Evolutionary conservation across 2,888 invertebrate species (phyloP), one percentile per base, ranked within the genome.

Genomic region (Capitulum mitella): DNA sequence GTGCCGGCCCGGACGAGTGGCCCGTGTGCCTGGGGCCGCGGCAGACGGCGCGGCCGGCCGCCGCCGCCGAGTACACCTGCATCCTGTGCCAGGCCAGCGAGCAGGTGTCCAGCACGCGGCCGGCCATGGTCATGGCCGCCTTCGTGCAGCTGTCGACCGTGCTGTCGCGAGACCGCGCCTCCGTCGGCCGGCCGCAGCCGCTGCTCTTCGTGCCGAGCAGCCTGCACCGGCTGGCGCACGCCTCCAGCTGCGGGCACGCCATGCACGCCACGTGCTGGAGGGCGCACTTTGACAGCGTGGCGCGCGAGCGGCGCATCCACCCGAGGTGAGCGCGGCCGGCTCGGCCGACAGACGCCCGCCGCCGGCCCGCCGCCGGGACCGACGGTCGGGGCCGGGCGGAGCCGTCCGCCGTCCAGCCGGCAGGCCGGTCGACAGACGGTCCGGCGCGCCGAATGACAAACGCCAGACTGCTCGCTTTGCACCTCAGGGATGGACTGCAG

Each of bases 191-290:
- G n/a, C n/a, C n/a, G 16, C 29, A 14, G 8, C 40, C 37, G 10
- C 26, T 83, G 79, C 48, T 79, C 22, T 34, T 78, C 32, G 43
- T 81, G 46, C 81, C 82, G 22, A 61, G 78, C 3, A 79, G 80
- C 40, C 79, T 82, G n/a, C 79, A 79, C 51, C 78, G 37, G 5
- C 54, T 48, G n/a, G n/a, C 95, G 34, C 93, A 97, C 86, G 93
- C 94, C 19, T 94, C 94, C 83, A 94, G 95, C 77, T 99, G 99
- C 86, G 98, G 98, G 0, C 99, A 99, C 87, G 94, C 95, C 19
- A 95, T 99, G 93, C 99, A 99, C 87, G 92, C 93, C 77, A 89
- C 90, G 80, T 99, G 99, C 87, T 98, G 97, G 94, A 90, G 92
- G 84, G 93, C 93, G 86, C 96, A 96, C 86, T 94, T 94, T 83